phyloP scores from a whole-genome alignment of 2,888 invertebrate species.

The Carpatolechia fugitivella region DNA sequence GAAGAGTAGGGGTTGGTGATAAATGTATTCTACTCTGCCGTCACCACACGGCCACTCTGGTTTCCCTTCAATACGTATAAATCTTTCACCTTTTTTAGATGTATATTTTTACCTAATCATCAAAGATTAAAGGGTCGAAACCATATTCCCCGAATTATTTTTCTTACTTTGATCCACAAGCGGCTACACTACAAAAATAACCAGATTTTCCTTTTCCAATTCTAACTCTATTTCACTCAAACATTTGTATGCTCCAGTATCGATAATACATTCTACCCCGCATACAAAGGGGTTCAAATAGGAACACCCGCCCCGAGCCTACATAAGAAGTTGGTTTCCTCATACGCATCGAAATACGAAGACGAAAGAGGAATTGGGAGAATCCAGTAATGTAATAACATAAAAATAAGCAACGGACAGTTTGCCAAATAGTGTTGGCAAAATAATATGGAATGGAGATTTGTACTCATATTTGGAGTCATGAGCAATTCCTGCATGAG shows the following conservation, averaged over 20 bases:
- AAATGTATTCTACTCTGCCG: too few species aligned
- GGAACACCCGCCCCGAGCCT: slow-evolving; percentile 41
- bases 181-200: too few species aligned
- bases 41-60: too few species aligned
- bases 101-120: too few species aligned
- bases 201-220: neutral
- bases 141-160: too few species aligned
- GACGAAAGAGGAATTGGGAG: slow-evolving; percentile 48
- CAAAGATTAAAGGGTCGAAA: too few species aligned
- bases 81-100: too few species aligned
- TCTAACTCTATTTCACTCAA: neutral
- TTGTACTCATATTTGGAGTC: neutral
- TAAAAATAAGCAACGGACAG: slow-evolving; percentile 34
- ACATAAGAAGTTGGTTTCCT: slow-evolving; percentile 39
- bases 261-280: slow-evolving; percentile 11
- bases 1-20: too few species aligned
- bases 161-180: too few species aligned
- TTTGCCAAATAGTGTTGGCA: slow-evolving; percentile 34
- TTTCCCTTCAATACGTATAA: too few species aligned
- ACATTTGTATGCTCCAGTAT: slow-evolving; percentile 10
- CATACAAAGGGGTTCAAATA: slow-evolving; percentile 10
- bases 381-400: slow-evolving; percentile 30
- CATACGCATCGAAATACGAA: slow-evolving; percentile 31
- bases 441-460: neutral
- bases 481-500: too few species aligned